phyloP scores from a whole-genome alignment of 2,113 vertebrate species.

The Aldabrachelys gigantea region DNA sequence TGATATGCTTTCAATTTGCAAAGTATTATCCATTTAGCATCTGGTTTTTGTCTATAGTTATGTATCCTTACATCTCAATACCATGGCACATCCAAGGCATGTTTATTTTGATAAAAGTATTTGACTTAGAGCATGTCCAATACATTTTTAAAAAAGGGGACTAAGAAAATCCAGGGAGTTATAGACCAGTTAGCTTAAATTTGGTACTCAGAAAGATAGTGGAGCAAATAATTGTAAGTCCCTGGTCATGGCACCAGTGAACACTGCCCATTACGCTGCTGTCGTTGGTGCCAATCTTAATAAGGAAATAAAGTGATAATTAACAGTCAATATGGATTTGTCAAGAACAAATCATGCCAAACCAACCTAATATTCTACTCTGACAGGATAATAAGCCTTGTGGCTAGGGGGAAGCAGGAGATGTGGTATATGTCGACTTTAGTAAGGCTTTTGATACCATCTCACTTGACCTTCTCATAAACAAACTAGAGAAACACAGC shows the following conservation, averaged over 20 bases:
- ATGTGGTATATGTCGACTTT: neutral
- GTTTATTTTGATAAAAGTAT: slow-evolving; percentile 26
- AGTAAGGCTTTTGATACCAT: neutral
- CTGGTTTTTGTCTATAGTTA: slow-evolving; percentile 36
- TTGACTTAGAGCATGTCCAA: slow-evolving; percentile 7
- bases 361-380: neutral
- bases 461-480: neutral
- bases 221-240: neutral
- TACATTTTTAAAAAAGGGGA: neutral
- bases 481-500: neutral
- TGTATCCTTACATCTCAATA: neutral
- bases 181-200: neutral
- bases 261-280: too few species aligned
- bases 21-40: slow-evolving; percentile 29
- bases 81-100: neutral
- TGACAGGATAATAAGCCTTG: neutral
- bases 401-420: neutral
- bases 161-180: neutral
- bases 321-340: neutral
- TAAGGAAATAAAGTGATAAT: neutral
- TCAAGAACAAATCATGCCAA: neutral
- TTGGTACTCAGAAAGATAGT: neutral
- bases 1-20: slow-evolving; percentile 61
- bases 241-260: too few species aligned
- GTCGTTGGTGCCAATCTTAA: too few species aligned